Evolutionary conservation across 2,888 invertebrate species (phyloP).

Genomic region (Schrankia costaestrigalis): DNA sequence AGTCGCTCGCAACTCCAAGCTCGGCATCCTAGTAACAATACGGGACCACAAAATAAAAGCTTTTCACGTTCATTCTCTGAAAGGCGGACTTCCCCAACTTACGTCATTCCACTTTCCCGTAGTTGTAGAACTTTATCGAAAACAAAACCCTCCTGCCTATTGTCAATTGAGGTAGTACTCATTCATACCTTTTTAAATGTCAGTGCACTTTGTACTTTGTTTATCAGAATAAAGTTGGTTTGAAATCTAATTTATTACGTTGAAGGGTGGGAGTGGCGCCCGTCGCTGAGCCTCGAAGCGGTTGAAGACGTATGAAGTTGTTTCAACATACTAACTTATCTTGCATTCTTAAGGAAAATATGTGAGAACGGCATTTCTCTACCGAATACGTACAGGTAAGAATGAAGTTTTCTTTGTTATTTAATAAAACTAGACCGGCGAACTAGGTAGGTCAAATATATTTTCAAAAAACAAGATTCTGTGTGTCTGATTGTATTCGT

Average conservation of each 20-base stretch:
- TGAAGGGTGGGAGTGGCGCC: no score
- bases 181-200: constrained; percentile 17
- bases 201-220: constrained; percentile 35
- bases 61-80: constrained; percentile 68
- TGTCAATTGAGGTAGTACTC: constrained; percentile 19
- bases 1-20: constrained; percentile 57
- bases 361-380: constrained; percentile 24
- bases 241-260: constrained; percentile 43
- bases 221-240: constrained; percentile 33
- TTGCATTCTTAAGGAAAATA: constrained; percentile 27
- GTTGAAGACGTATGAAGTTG: constrained; percentile 37
- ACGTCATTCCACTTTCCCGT: constrained; percentile 53
- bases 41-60: constrained; percentile 72
- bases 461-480: no score
- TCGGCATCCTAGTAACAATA: constrained; percentile 71
- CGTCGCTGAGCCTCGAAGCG: constrained; percentile 18
- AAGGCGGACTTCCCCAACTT: constrained; percentile 64
- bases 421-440: constrained; percentile 16
- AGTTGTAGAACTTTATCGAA: constrained; percentile 43
- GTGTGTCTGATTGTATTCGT: no score
- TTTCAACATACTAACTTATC: constrained; percentile 35
- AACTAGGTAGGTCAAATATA: no score
- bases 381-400: constrained; percentile 11
- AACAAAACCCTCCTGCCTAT: constrained; percentile 41
- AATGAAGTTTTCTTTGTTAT: constrained; percentile 12